Conservation (phyloP, 2,888 invertebrate species). For the Rhyacophila evoluta region DNA sequence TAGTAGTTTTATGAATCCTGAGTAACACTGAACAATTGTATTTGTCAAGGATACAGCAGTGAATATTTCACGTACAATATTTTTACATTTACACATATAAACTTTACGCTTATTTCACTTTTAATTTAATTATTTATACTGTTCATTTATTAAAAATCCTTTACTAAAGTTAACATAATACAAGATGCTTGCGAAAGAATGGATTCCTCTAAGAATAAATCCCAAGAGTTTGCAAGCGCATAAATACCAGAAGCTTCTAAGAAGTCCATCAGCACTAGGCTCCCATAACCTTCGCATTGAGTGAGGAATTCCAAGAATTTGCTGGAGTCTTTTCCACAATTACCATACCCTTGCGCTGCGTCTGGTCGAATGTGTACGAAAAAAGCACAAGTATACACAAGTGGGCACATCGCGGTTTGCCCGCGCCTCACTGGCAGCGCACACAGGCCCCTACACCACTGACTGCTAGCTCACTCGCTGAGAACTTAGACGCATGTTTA, state of each 20-base stretch:
- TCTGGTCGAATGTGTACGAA: conserved; percentile 23
- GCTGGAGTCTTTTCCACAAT: conserved; percentile 8
- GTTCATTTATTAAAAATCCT: no score
- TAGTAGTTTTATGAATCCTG: no score
- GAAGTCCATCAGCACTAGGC: not conserved
- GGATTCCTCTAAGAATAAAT: not conserved
- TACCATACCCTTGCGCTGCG: conserved; percentile 20
- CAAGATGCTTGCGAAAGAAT: no score
- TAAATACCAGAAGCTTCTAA: not conserved
- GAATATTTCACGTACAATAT: no score
- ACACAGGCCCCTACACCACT: not conserved
- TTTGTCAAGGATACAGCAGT: no score
- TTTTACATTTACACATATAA: no score
- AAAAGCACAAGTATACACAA: conserved; percentile 29
- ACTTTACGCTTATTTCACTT: no score
- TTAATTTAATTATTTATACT: no score
- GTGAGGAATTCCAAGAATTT: not conserved
- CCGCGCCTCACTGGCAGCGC: conserved; percentile 16
- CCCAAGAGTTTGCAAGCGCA: not conserved
- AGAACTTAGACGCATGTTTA: not conserved
- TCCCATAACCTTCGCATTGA: not conserved
- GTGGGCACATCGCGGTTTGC: conserved; percentile 26
- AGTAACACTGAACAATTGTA: no score
- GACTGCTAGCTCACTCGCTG: not conserved
- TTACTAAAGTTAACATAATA: no score